These are phyloP conservation scores for Oreotrochilus melanogaster DNA, from an alignment of 2,113 vertebrate genomes.

Conservation along the genomic window DNA sequence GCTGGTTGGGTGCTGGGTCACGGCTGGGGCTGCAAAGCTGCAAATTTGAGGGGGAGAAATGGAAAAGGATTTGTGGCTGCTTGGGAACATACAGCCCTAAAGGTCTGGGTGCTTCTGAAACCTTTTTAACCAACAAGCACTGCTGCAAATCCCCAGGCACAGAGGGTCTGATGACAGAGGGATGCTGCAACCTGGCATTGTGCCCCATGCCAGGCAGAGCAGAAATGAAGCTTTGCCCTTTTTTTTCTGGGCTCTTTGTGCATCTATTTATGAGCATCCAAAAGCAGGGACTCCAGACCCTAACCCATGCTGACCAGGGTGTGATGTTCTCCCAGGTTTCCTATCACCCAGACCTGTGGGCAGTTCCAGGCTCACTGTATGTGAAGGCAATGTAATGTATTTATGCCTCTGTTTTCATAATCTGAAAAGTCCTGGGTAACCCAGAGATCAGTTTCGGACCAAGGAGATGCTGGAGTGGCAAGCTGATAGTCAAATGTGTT, in stretches of 20 bases:
- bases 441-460: neutral
- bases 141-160: accelerated
- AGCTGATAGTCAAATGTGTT: neutral
- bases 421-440: accelerated
- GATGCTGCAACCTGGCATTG: accelerated
- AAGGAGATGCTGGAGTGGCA: accelerated
- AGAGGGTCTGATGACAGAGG: accelerated
- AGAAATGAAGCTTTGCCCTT: neutral
- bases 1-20: neutral
- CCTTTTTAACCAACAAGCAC: neutral
- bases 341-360: neutral
- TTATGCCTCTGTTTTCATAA: neutral
- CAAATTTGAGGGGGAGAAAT: accelerated
- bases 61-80: neutral
- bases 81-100: neutral
- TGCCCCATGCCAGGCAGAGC: accelerated
- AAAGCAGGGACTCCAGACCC: neutral
- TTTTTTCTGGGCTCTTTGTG: neutral
- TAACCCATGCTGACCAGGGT: accelerated
- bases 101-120: neutral
- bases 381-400: neutral
- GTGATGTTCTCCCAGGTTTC: neutral
- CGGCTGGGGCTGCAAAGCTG: neutral
- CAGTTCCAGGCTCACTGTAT: accelerated
- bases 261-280: neutral